Evolutionary conservation across 2,888 invertebrate genomes (phyloP).

Genomic region (Hypercompe scribonia): DNA sequence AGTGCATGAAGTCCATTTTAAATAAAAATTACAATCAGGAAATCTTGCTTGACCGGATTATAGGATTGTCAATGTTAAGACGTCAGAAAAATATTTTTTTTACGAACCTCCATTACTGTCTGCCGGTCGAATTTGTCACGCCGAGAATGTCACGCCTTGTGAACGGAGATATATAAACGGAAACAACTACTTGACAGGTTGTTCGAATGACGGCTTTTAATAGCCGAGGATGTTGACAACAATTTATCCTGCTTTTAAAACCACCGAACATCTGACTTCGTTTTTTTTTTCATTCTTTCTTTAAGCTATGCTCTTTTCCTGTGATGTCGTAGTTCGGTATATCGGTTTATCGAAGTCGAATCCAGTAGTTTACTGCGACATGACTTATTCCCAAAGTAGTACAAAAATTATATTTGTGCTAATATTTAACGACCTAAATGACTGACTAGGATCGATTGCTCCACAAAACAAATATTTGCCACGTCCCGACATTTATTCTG

Average conservation of each 20-base stretch:
- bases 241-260: background rate
- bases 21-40: background rate
- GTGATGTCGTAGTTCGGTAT: background rate
- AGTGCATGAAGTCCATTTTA: too few species aligned
- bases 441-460: background rate
- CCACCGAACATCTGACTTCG: background rate
- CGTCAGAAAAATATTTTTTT: background rate
- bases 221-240: background rate
- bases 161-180: background rate
- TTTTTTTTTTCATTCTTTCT: background rate
- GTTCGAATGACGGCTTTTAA: background rate
- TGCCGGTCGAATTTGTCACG: background rate
- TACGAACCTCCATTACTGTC: background rate
- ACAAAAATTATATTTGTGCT: conserved; percentile 5
- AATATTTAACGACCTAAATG: conserved; percentile 11
- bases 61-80: background rate
- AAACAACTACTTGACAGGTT: background rate
- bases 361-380: background rate
- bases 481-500: background rate
- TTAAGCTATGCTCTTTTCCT: background rate
- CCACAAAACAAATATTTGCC: conserved; percentile 1
- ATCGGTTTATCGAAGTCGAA: background rate
- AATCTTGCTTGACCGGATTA: background rate
- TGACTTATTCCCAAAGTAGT: conserved; percentile 20
- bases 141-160: background rate